Conservation (phyloP, 2,888 invertebrate genomes). For the Drosophila neonasuta region DNA sequence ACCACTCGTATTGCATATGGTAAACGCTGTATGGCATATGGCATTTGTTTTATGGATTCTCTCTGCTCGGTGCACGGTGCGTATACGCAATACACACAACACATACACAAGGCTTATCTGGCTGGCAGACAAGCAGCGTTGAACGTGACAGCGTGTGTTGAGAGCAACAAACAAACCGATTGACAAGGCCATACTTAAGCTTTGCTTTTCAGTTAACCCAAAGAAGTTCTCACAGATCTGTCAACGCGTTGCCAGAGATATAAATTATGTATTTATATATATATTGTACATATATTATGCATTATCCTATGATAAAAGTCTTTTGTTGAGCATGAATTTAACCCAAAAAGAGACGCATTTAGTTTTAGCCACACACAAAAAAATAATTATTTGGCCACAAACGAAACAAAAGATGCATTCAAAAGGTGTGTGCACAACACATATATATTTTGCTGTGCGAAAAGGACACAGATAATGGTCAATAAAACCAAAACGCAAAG, state of each 20-base stretch:
- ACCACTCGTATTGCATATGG: constrained; percentile 13
- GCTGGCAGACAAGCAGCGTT: constrained; percentile 18
- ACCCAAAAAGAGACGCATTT: background rate
- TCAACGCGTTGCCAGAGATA: constrained; percentile 2
- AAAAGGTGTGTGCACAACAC: background rate
- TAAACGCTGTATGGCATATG: constrained; percentile 10
- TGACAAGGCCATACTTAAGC: constrained; percentile 19
- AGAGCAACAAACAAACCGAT: constrained; percentile 26
- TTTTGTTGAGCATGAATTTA: constrained; percentile 3
- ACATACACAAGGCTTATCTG: constrained; percentile 30
- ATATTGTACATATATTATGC: background rate
- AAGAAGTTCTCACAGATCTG: constrained; percentile 12
- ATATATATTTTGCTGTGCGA: constrained; percentile 2
- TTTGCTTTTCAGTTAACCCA: constrained; percentile 5
- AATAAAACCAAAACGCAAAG: constrained; percentile 38
- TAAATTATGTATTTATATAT: background rate
- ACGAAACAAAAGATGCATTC: constrained; percentile 9
- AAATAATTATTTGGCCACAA: background rate
- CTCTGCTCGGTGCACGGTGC: constrained; percentile 26
- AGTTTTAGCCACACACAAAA: background rate
- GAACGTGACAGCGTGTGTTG: constrained; percentile 1
- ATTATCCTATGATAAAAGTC: background rate
- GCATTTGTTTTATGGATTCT: constrained; percentile 25
- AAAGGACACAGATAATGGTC: constrained; percentile 33
- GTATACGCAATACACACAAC: constrained; percentile 42